phyloP scores from a whole-genome alignment of 2,797 vertebrate genomes.

The Gymnocypris eckloni region DNA sequence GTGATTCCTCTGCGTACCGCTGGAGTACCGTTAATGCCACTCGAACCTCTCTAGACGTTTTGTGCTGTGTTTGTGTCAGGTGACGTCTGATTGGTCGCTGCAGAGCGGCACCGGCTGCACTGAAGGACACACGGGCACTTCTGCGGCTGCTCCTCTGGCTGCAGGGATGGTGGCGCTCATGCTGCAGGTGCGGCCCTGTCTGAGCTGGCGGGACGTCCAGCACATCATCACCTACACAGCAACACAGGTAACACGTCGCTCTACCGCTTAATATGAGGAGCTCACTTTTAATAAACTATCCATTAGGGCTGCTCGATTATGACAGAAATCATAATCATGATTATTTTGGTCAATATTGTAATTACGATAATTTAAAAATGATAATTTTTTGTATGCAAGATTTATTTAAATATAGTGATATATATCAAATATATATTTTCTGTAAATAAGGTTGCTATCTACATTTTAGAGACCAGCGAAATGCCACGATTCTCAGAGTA shows the following conservation, averaged over 20 bases:
- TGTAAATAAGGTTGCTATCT: no score
- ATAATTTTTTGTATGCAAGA: no score
- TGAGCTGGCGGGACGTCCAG: constrained; percentile 95
- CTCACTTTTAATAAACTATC: not conserved
- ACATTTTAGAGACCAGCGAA: no score
- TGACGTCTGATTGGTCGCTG: constrained; percentile 96
- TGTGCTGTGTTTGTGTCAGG: constrained; percentile 72
- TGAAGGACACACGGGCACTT: constrained; percentile 93
- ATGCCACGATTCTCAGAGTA: no score
- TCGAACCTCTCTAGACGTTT: not conserved
- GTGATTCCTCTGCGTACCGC: no score
- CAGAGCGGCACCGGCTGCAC: constrained; percentile 91
- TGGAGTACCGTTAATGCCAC: no score
- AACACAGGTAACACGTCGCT: constrained; percentile 79
- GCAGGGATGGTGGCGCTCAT: constrained; percentile 97
- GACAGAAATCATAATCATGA: no score
- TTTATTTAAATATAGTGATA: no score
- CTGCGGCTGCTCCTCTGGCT: constrained; percentile 91
- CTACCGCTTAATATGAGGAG: fast-evolving
- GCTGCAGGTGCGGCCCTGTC: constrained; percentile 95
- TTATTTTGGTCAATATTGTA: no score
- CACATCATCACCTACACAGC: constrained; percentile 95
- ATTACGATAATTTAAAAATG: no score
- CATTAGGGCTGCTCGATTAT: not conserved
- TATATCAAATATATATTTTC: no score